Evolutionary conservation across 2,888 invertebrate species (phyloP).

Genomic region (Drosophila mayaguana): DNA sequence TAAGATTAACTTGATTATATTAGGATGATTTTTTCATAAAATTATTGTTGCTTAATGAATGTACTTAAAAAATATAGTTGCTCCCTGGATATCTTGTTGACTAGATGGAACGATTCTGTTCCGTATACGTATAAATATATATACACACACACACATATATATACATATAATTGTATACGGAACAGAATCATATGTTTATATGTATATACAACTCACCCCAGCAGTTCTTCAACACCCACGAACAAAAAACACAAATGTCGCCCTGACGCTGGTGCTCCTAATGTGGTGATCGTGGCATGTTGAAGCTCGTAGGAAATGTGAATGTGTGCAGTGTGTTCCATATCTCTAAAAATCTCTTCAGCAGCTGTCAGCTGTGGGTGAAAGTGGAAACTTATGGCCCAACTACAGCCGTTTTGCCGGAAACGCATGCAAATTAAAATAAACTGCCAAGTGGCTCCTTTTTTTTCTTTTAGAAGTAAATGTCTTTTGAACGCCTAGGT

Average conservation of each 20-base stretch:
- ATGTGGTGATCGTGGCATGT: conserved; percentile 29
- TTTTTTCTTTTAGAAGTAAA: conserved; percentile 36
- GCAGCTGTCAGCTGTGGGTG: conserved; percentile 66
- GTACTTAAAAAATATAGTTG: neutral
- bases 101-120: conserved; percentile 11
- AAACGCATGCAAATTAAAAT: conserved; percentile 68
- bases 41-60: neutral
- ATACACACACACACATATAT: neutral
- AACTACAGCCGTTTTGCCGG: conserved; percentile 58
- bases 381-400: conserved; percentile 62
- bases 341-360: conserved; percentile 59
- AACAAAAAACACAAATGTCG: conserved; percentile 51
- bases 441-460: conserved; percentile 48
- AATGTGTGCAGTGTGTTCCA: conserved; percentile 54
- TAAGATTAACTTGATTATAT: neutral
- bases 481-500: conserved; percentile 14
- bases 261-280: conserved; percentile 29
- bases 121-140: neutral
- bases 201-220: conserved; percentile 9
- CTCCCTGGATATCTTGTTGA: conserved; percentile 2
- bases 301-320: conserved; percentile 49
- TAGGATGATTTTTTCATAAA: neutral
- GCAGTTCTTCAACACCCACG: conserved; percentile 53
- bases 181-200: too few relatives aligned
- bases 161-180: too few relatives aligned